Evolutionary conservation across 1,140 invertebrate genomes (phyloP).

Genomic region (Apis florea): DNA sequence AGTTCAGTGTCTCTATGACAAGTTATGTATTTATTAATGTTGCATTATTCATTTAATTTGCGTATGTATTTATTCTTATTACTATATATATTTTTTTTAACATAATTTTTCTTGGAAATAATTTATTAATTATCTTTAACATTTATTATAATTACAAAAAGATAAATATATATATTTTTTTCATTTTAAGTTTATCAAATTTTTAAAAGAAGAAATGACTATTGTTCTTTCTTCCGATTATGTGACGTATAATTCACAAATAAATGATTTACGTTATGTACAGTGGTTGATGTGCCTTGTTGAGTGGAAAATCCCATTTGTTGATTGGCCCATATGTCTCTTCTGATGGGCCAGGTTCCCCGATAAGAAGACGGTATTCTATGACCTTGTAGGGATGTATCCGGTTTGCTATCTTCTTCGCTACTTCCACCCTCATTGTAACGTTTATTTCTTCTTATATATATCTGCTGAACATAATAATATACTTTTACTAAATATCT

Average conservation of each 20-base stretch:
- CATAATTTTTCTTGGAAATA: not conserved
- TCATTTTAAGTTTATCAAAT: not conserved
- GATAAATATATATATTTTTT: not conserved
- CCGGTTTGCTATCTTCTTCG: constrained; percentile 74
- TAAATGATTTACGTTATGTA: constrained; percentile 64
- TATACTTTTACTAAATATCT: not conserved
- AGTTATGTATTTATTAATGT: constrained; percentile 9
- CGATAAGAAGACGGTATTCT: constrained; percentile 82
- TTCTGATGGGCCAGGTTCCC: constrained; percentile 86
- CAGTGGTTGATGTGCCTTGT: constrained; percentile 58
- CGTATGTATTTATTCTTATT: not conserved
- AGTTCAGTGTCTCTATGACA: not conserved
- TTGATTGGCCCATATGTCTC: constrained; percentile 81
- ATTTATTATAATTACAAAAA: not conserved
- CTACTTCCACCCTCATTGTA: constrained; percentile 73
- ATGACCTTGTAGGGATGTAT: constrained; percentile 66
- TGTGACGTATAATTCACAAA: not conserved
- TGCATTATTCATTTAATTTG: not conserved
- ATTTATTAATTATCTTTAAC: no score
- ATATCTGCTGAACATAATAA: constrained; percentile 46
- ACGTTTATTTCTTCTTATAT: constrained; percentile 55
- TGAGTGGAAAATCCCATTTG: constrained; percentile 75
- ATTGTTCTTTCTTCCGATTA: not conserved
- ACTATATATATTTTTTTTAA: not conserved
- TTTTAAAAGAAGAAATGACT: not conserved